These are phyloP conservation scores for Zoanthus sansibaricus DNA, from an alignment of 92 coral and sea anemone genomes.

Conservation along the genomic window DNA sequence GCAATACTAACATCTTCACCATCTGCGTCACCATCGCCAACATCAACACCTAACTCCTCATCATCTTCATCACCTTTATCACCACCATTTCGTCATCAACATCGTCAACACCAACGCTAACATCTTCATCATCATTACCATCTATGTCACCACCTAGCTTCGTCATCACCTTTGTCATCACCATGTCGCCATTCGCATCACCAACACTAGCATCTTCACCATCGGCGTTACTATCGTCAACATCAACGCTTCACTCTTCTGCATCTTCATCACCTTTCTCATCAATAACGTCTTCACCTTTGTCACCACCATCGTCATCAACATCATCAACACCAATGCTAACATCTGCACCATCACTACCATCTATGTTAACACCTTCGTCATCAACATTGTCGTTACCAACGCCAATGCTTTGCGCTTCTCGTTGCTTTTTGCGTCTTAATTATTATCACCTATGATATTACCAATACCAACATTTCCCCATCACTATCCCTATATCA, in stretches of 20 bases:
- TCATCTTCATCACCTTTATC: not conserved
- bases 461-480: too few species aligned
- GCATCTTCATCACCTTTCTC: not conserved
- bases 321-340: not conserved
- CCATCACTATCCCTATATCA: too few species aligned
- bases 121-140: too few species aligned
- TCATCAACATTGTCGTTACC: too few species aligned
- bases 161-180: not conserved
- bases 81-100: not conserved
- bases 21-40: not conserved
- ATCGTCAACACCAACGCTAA: not conserved
- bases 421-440: too few species aligned
- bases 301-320: not conserved
- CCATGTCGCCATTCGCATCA: not conserved
- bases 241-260: not conserved
- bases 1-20: not conserved
- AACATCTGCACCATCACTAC: not conserved
- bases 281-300: not conserved
- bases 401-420: too few species aligned
- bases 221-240: not conserved
- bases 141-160: not conserved
- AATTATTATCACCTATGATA: too few species aligned
- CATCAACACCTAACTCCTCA: not conserved
- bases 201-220: not conserved
- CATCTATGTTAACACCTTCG: not conserved